Evolutionary conservation across 2,888 invertebrate species (phyloP), one percentile per base, ranked within the genome.

Genomic region (Eupithecia exiguata): DNA sequence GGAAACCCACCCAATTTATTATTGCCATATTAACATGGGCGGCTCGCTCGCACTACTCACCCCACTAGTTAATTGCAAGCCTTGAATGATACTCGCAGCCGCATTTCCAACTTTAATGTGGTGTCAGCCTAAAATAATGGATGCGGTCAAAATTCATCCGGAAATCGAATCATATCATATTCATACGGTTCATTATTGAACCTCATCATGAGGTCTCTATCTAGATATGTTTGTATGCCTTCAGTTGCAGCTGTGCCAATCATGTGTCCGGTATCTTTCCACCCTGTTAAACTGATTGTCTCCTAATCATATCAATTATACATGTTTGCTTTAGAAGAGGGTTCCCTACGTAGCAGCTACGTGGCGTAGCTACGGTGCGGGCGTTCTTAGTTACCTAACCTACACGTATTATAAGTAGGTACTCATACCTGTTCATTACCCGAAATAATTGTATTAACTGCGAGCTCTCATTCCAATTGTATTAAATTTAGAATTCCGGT

Each of bases 11-110:
- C 82, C 81, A 93, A 93, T 92, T 92, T 92, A 93, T 92, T 92
- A 92, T 93, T 91, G 91, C 88, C 88, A 89, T 92, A 92, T 92
- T 91, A 93, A 90, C 91, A 88, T 86, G 86, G 86, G 78, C 85
- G 81, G 83, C 82, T 82, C 84, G 78, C 84, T 83, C 85, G 84
- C 90, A 91, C 87, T 92, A 89, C 89, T 91, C 91, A 91, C 88
- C 84, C 88, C 87, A 88, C 89, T 90, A 89, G 90, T 92, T 92
- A 92, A 92, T 92, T 92, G 92, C 90, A 89, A 90, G 88, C 87
- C 89, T 90, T 88, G 89, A 86, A 91, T 92, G 90, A 90, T 89
- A 91, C 89, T 92, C 88, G 86, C 87, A 87, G 89, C 90, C 91
- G 87, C 90, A 91, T 91, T 92, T 91, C 89, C 87, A 91, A 91